A percentile compares a stretch with the other conserved stretches of the same genome.
phyloP scores from a whole-genome alignment of 2,797 vertebrate genomes.

The Coranthus polyacanthus region DNA sequence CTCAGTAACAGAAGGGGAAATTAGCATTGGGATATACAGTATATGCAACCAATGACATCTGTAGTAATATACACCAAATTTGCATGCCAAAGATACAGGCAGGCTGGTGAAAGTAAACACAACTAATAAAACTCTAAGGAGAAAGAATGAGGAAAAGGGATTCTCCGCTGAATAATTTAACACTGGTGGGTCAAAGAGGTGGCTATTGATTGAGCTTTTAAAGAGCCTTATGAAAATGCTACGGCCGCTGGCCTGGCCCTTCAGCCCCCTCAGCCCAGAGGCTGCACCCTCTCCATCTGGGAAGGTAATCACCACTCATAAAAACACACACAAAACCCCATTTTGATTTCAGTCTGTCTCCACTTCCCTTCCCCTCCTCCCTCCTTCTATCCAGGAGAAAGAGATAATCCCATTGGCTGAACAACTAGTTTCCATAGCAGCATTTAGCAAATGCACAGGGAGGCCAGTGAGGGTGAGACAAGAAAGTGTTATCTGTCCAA shows the following conservation, averaged over 20 bases:
- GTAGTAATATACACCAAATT: slow-evolving; percentile 27
- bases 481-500: slow-evolving; percentile 69
- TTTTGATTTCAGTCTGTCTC: slow-evolving; percentile 75
- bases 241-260: slow-evolving; percentile 83
- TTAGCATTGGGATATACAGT: slow-evolving; percentile 78
- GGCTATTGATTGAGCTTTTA: slow-evolving; percentile 91
- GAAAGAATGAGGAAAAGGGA: slow-evolving; percentile 75
- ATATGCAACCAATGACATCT: slow-evolving; percentile 70
- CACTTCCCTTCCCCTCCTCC: slow-evolving; percentile 50
- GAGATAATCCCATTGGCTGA: slow-evolving; percentile 71
- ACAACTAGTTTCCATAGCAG: slow-evolving; percentile 79
- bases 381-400: slow-evolving; percentile 49
- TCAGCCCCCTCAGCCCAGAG: slow-evolving; percentile 57
- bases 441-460: slow-evolving; percentile 76
- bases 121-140: slow-evolving; percentile 85
- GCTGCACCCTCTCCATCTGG: slow-evolving; percentile 84
- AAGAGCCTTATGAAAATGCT: slow-evolving; percentile 89
- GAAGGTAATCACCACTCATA: slow-evolving; percentile 86
- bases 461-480: slow-evolving; percentile 63
- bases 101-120: slow-evolving; percentile 83
- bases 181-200: slow-evolving; percentile 85
- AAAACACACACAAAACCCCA: slow-evolving; percentile 67
- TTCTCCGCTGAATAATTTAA: slow-evolving; percentile 91
- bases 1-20: slow-evolving; percentile 74
- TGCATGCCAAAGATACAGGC: slow-evolving; percentile 65